Conservation (phyloP, 2,113 vertebrate genomes). For the Podarcis cretensis region DNA sequence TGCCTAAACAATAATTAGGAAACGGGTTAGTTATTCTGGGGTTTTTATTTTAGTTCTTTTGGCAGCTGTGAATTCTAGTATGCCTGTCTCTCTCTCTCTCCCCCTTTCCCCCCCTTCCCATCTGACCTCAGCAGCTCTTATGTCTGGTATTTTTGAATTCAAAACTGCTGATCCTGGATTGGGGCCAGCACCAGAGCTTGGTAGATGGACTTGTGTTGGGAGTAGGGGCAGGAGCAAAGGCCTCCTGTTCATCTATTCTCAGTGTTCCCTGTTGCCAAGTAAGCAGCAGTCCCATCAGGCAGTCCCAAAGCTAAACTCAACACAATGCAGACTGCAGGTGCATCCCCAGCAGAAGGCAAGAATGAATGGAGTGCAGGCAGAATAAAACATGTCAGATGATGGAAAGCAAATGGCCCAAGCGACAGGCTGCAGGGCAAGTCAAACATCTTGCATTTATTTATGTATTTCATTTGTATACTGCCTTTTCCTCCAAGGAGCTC, state of each 20-base stretch:
- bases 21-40: constrained; percentile 1
- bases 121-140: not conserved
- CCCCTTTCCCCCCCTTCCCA: not conserved
- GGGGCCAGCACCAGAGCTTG: not conserved
- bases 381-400: not conserved
- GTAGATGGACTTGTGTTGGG: too few relatives aligned
- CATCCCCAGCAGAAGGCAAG: not conserved
- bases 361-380: not conserved
- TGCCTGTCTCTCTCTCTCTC: not conserved
- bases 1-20: not conserved
- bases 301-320: not conserved
- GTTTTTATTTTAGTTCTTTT: constrained; percentile 10
- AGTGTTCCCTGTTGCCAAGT: not conserved
- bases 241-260: not conserved
- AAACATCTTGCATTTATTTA: not conserved
- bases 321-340: not conserved
- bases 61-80: not conserved
- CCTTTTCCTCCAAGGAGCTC: too few relatives aligned
- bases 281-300: not conserved
- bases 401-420: not conserved
- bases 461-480: too few relatives aligned
- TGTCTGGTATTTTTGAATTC: not conserved
- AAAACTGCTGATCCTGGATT: not conserved
- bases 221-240: not conserved
- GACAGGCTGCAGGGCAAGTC: not conserved